These are phyloP conservation scores for Corvus hawaiiensis DNA, from an alignment of 2,113 vertebrate genomes.

Conservation along the genomic window DNA sequence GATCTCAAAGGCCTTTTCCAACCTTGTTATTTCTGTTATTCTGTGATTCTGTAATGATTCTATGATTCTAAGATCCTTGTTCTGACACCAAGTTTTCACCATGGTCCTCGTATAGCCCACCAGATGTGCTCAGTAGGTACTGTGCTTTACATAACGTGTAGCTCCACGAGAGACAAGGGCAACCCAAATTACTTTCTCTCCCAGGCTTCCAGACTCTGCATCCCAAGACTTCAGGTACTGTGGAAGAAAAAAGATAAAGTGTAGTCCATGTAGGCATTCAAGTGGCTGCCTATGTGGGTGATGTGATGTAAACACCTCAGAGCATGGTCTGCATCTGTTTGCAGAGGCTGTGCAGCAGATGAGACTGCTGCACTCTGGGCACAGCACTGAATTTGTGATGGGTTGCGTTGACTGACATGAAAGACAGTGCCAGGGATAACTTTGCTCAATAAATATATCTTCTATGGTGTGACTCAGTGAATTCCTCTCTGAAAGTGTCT, in stretches of 20 bases:
- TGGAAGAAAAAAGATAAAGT: not conserved
- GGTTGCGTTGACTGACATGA: not conserved
- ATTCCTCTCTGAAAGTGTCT: not conserved
- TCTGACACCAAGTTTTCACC: not conserved
- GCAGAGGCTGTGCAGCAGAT: not conserved
- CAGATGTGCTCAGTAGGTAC: not conserved
- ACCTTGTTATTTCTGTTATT: not conserved
- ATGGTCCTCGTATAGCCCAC: accelerated
- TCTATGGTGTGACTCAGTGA: not conserved
- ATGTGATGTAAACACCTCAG: not conserved
- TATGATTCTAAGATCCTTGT: not conserved
- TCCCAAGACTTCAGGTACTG: not conserved
- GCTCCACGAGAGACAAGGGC: not conserved
- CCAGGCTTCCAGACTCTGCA: not conserved
- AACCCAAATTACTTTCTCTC: not conserved
- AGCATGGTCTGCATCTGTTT: not conserved
- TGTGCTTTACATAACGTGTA: not conserved
- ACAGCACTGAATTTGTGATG: not conserved
- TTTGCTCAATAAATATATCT: not conserved
- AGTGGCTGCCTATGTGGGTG: not conserved
- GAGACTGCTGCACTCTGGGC: not conserved
- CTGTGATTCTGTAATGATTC: not conserved
- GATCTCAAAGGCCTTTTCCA: not conserved
- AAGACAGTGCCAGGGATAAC: not conserved
- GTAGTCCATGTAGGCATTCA: not conserved